Evolutionary conservation across 1,140 invertebrate genomes (phyloP).

Genomic region (Drosophila punjabiensis): DNA sequence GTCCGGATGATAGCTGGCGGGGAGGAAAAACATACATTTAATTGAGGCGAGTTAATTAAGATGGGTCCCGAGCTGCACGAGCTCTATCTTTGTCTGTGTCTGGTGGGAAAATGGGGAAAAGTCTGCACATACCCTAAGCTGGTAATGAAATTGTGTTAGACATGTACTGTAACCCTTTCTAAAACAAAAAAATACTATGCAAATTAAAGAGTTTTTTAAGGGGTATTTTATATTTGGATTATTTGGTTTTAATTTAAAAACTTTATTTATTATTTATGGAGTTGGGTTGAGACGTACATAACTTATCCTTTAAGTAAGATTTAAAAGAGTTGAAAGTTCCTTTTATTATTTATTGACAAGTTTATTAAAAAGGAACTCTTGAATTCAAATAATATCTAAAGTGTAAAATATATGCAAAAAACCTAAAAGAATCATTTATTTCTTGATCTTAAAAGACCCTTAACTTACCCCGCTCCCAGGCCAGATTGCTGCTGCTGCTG

Average conservation of each 20-base stretch:
- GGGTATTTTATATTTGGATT: neutral
- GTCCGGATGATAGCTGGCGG: slow-evolving; percentile 79
- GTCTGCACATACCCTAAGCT: neutral
- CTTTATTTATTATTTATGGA: neutral
- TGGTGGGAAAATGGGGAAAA: neutral
- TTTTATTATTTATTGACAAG: no score
- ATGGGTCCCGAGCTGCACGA: slow-evolving; percentile 28
- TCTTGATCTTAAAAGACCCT: neutral
- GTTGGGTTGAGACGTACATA: neutral
- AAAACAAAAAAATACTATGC: neutral
- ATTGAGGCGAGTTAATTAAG: slow-evolving; percentile 70
- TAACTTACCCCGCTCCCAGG: slow-evolving; percentile 60
- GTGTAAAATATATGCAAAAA: neutral
- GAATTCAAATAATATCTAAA: neutral
- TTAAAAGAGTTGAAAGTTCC: neutral
- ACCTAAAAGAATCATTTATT: no score
- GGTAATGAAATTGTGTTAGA: slow-evolving; percentile 16
- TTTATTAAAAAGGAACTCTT: neutral
- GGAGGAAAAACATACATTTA: slow-evolving; percentile 47
- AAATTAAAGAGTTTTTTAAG: neutral
- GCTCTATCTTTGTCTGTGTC: neutral
- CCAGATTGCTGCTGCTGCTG: slow-evolving; percentile 49
- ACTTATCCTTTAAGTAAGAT: neutral
- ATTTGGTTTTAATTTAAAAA: neutral
- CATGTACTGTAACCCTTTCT: neutral